Conservation (phyloP, 2,797 vertebrate species). For the Acipenser transmontanus region DNA sequence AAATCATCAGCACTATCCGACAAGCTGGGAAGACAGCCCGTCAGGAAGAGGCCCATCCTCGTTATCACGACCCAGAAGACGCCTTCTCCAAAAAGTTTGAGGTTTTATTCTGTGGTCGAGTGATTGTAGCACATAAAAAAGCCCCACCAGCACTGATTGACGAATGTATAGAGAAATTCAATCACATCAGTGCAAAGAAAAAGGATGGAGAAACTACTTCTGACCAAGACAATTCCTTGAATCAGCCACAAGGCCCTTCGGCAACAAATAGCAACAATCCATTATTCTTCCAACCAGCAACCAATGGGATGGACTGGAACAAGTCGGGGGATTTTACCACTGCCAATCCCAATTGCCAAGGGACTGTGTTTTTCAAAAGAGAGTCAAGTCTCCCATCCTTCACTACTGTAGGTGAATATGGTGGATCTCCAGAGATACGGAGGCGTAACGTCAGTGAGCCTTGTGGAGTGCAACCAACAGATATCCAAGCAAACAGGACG, state of each 20-base stretch:
- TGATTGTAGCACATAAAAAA: slow-evolving; percentile 87
- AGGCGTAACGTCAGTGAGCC: slow-evolving; percentile 57
- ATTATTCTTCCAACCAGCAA: slow-evolving; percentile 57
- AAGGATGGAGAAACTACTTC: slow-evolving; percentile 18
- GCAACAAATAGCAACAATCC: slow-evolving; percentile 49
- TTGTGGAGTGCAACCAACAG: slow-evolving; percentile 80
- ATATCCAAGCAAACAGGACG: slow-evolving; percentile 88
- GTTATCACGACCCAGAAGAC: slow-evolving; percentile 62
- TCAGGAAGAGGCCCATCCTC: slow-evolving; percentile 67
- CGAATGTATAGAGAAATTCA: slow-evolving; percentile 95
- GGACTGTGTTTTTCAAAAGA: slow-evolving; percentile 64
- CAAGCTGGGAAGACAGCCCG: slow-evolving; percentile 89
- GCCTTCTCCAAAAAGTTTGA: slow-evolving; percentile 91
- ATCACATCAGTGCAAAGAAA: slow-evolving; percentile 50
- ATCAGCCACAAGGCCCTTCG: slow-evolving; percentile 31
- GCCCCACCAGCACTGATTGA: slow-evolving; percentile 91
- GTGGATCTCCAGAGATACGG: slow-evolving; percentile 71
- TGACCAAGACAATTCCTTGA: slow-evolving; percentile 32
- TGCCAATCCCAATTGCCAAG: slow-evolving; percentile 36
- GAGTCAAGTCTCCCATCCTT: slow-evolving; percentile 70
- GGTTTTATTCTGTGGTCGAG: slow-evolving; percentile 88
- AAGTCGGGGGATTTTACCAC: slow-evolving; percentile 36
- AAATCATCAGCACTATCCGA: slow-evolving; percentile 91
- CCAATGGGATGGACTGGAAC: slow-evolving; percentile 43
- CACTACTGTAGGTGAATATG: slow-evolving; percentile 76